Conservation (phyloP, 2,888 invertebrate species). For the Dorcus parallelipipedus region DNA sequence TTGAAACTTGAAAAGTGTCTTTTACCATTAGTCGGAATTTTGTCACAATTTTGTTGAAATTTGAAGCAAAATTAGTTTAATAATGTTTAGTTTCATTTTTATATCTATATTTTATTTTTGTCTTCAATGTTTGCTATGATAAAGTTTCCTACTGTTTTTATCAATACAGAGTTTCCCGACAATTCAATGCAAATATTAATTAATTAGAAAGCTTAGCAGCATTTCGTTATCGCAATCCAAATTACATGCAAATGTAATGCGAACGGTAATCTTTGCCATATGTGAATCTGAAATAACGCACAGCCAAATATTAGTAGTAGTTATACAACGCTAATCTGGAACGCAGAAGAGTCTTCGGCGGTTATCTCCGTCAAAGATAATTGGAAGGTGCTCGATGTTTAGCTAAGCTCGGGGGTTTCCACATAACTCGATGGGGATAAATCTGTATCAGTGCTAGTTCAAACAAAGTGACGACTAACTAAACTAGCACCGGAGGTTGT, state of each 20-base stretch:
- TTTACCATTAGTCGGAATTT: too few species aligned
- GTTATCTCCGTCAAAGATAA: slow-evolving; percentile 20
- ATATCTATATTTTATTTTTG: too few species aligned
- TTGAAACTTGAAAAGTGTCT: too few species aligned
- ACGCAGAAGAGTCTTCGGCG: neutral
- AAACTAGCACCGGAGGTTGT: neutral
- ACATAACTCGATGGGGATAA: slow-evolving; percentile 4
- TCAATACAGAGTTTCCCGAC: too few species aligned
- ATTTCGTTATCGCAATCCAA: neutral
- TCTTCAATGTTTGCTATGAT: too few species aligned
- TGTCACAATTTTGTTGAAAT: too few species aligned
- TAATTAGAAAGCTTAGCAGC: too few species aligned
- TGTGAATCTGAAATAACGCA: slow-evolving; percentile 10
- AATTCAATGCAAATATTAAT: too few species aligned
- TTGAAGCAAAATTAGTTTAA: too few species aligned
- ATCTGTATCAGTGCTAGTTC: neutral
- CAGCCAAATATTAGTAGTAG: slow-evolving; percentile 8
- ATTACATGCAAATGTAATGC: slow-evolving; percentile 2
- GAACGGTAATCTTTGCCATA: slow-evolving; percentile 11
- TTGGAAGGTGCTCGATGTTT: slow-evolving; percentile 22
- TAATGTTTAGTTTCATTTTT: too few species aligned
- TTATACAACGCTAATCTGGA: slow-evolving; percentile 14
- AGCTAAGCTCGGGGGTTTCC: slow-evolving; percentile 15
- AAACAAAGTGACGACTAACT: neutral
- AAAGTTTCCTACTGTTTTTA: too few species aligned